Conservation (phyloP, 2,888 invertebrate genomes). For the Erebia epiphron region DNA sequence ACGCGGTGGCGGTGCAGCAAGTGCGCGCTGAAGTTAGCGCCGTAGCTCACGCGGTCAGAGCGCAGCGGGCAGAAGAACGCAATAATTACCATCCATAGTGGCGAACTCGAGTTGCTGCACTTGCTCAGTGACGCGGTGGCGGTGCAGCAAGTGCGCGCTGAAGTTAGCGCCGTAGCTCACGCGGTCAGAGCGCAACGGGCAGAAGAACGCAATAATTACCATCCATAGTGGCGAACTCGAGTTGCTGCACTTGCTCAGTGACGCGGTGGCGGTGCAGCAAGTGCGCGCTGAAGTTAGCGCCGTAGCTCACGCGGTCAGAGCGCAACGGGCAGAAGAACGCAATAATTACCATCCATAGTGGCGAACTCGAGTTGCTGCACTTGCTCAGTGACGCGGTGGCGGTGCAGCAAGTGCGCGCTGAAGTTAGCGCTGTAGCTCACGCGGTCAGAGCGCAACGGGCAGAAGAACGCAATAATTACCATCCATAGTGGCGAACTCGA, state of each 20-base stretch:
- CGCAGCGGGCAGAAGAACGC: constrained; percentile 74
- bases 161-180: constrained; percentile 56
- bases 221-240: too few species aligned
- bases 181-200: constrained; percentile 69
- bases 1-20: constrained; percentile 62
- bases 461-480: constrained; percentile 58
- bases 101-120: too few species aligned
- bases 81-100: too few species aligned
- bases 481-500: constrained; percentile 71
- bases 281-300: too few species aligned
- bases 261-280: too few species aligned
- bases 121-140: too few species aligned
- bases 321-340: too few species aligned
- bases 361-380: constrained; percentile 70
- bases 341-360: constrained; percentile 56
- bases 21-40: constrained; percentile 71
- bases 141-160: too few species aligned
- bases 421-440: constrained; percentile 74
- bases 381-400: constrained; percentile 64
- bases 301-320: too few species aligned
- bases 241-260: too few species aligned
- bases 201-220: constrained; percentile 54
- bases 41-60: constrained; percentile 71
- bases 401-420: constrained; percentile 49
- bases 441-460: constrained; percentile 69